Evolutionary conservation across 2,113 vertebrate species (phyloP).

Genomic region (Fulmarus glacialis): DNA sequence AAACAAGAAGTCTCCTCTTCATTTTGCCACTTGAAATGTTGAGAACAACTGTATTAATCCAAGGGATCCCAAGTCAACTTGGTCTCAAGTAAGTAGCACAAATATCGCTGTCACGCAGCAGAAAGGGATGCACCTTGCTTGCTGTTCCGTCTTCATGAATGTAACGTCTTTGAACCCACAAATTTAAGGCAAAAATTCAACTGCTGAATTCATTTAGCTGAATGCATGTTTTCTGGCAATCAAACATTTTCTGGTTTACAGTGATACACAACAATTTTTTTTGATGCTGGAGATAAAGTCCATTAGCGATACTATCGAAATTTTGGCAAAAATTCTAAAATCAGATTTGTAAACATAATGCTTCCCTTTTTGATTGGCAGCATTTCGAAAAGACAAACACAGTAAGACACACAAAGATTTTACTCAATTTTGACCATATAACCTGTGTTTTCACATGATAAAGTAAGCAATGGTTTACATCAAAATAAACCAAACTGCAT

Average conservation of each 20-base stretch:
- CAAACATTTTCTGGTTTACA: constrained; percentile 54
- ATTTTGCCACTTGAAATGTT: neutral
- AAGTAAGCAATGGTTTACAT: constrained; percentile 68
- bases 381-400: constrained; percentile 69
- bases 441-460: constrained; percentile 72
- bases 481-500: constrained; percentile 66
- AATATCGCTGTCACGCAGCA: neutral
- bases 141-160: neutral
- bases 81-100: too few species aligned
- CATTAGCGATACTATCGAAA: constrained; percentile 68
- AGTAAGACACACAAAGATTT: constrained; percentile 61
- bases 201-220: neutral
- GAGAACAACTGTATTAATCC: neutral
- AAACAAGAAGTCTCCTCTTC: neutral
- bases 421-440: constrained; percentile 65
- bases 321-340: constrained; percentile 76
- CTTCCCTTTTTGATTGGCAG: constrained; percentile 79
- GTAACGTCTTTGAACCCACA: neutral
- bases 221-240: neutral
- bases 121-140: too few species aligned
- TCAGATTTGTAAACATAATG: constrained; percentile 78
- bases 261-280: neutral
- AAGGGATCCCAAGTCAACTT: neutral
- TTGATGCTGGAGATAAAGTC: constrained; percentile 69
- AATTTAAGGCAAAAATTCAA: neutral